Evolutionary conservation across 1,140 invertebrate species (phyloP), one percentile per base, ranked within the genome.

Genomic region (Rhagoletis zephyria): DNA sequence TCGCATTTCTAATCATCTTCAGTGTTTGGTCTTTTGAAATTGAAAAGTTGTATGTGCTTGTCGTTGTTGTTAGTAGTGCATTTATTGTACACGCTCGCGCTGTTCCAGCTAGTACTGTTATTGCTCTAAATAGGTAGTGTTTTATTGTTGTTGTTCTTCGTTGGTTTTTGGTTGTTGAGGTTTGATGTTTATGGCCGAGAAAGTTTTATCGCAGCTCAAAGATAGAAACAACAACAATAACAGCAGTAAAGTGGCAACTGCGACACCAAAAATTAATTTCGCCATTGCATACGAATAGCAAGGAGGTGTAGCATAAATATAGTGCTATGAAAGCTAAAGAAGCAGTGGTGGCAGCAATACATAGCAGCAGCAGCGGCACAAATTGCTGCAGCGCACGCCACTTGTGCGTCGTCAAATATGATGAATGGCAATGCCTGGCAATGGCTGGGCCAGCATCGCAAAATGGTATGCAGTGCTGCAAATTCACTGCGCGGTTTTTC

Each of bases 231-330:
- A 19, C 74, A 30, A 30, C 30, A 10, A 65, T n/a, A 65, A 65
- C 65, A 48, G 40, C 67, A 74, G 48, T 56, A 81, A 51, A 81
- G 74, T 81, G 74, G 48, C 74, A 81, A 56, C 74, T 30, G 74
- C 74, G 74, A 81, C 74, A 81, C 74, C 74, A 81, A 51, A 81
- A 81, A 81, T 81, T 81, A 81, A 81, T 81, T 81, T 81, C 74
- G 42, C 74, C 48, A 56, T 56, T 81, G 74, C 48, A 81, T 81
- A 81, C 56, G 51, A n/a, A n/a, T 81, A 81, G 74, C 5, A 63
- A n/a, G 61, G 45, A 16, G 48, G 45, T 19, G 48, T 30, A n/a
- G 74, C 74, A 56, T 42, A 56, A 81, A n/a, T 9, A 48, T 42
- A 51, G 45, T 9, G 4, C 74, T 12, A 81, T 81, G 48, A 81